These are phyloP conservation scores for Dryobates pubescens DNA, from an alignment of 2,797 vertebrate genomes.

Conservation along the genomic window DNA sequence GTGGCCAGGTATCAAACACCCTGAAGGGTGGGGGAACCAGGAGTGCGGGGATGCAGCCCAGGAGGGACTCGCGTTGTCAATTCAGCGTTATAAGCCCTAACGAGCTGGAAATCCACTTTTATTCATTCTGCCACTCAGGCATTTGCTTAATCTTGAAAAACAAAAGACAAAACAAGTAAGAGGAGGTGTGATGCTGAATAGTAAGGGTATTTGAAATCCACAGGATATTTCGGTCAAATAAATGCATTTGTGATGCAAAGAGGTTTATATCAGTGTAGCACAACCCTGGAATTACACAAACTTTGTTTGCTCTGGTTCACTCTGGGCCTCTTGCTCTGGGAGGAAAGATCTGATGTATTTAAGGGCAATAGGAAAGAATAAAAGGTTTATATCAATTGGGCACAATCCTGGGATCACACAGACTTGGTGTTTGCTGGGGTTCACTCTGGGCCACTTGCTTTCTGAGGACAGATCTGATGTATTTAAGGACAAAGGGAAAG, in stretches of 20 bases:
- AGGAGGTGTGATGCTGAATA: background rate
- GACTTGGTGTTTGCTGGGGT: background rate
- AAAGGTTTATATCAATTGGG: conserved; percentile 14
- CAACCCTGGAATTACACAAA: conserved; percentile 6
- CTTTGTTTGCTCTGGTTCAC: conserved; percentile 12
- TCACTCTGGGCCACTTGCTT: conserved; percentile 1
- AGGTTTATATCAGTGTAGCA: background rate
- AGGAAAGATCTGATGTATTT: background rate
- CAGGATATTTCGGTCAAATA: conserved; percentile 8
- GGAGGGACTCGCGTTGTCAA: background rate
- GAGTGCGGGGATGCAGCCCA: background rate
- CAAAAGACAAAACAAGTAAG: background rate
- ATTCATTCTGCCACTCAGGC: background rate
- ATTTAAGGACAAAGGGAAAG: background rate
- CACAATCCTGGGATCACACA: background rate
- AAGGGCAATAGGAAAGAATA: background rate
- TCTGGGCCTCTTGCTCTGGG: background rate
- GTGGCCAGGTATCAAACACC: fast-evolving
- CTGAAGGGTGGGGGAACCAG: background rate
- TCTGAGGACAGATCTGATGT: background rate
- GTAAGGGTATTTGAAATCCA: conserved; percentile 3
- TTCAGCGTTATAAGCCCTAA: background rate
- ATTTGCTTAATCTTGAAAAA: background rate
- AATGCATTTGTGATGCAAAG: background rate
- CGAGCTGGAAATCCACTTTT: conserved; percentile 1